These are phyloP conservation scores for Ischnura elegans DNA, from an alignment of 2,888 invertebrate genomes.

Conservation along the genomic window DNA sequence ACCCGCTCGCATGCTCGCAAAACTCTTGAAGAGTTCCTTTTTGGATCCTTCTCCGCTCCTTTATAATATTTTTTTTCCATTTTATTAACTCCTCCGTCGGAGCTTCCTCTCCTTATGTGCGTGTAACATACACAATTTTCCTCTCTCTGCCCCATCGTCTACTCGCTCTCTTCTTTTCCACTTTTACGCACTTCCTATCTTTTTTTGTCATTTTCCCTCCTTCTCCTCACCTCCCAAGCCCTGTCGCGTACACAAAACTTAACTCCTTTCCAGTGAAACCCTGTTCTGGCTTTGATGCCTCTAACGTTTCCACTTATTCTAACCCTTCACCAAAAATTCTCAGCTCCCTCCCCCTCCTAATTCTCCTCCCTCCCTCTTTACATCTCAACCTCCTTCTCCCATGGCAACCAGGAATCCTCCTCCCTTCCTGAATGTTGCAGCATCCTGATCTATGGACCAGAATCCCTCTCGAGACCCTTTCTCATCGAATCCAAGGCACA, in stretches of 20 bases:
- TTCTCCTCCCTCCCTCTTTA: not conserved
- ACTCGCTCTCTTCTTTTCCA: no score
- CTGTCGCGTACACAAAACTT: not conserved
- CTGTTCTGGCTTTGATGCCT: not conserved
- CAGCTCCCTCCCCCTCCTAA: not conserved
- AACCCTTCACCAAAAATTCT: not conserved
- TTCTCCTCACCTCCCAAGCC: not conserved
- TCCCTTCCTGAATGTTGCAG: no score
- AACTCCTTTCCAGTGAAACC: conserved; percentile 16
- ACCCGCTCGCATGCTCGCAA: not conserved
- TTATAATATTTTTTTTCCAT: not conserved
- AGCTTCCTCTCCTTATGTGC: not conserved
- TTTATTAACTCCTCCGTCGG: not conserved
- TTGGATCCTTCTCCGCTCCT: conserved; percentile 6
- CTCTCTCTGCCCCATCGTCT: no score
- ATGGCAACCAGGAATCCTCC: not conserved
- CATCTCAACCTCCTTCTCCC: not conserved
- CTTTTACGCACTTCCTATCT: not conserved
- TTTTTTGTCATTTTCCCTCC: not conserved
- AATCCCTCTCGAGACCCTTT: no score
- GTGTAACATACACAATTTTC: not conserved
- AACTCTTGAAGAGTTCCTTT: not conserved
- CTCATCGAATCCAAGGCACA: no score
- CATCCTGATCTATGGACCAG: no score
- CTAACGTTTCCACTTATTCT: conserved; percentile 23